Percentiles rank a stretch among this genome's conserved stretches.
Evolutionary conservation across 2,888 invertebrate genomes (phyloP).

Genomic region (Drosophila yooni): DNA sequence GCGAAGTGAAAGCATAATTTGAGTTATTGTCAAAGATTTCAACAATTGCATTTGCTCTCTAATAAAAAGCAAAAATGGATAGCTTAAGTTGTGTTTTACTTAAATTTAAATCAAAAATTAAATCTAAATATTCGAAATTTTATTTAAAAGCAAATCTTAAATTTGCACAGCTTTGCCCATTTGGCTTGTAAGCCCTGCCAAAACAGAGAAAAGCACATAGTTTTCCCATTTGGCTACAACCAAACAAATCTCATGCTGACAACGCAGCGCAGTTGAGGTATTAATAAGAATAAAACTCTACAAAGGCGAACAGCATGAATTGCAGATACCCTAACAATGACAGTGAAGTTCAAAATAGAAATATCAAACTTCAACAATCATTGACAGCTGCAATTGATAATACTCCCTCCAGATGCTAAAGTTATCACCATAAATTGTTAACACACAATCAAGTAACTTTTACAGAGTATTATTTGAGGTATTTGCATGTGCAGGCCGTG

Average conservation of each 20-base stretch:
- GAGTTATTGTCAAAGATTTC: not conserved
- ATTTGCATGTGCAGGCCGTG: not conserved
- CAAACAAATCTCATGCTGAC: constrained; percentile 72
- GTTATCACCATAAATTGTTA: not conserved
- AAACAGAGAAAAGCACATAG: constrained; percentile 46
- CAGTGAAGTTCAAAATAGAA: not conserved
- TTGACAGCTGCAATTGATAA: not conserved
- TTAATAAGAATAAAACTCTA: constrained; percentile 52
- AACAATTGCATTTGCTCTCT: not conserved
- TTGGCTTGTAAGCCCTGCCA: constrained; percentile 62
- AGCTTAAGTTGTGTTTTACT: not conserved
- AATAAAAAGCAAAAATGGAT: not conserved
- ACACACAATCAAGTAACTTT: not conserved
- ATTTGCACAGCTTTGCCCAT: constrained; percentile 28
- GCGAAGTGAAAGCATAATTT: not conserved
- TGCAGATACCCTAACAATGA: constrained; percentile 21
- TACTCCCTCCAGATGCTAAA: not conserved
- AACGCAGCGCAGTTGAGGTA: constrained; percentile 66
- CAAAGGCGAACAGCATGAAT: not conserved
- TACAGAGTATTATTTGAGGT: not conserved
- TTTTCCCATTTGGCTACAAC: constrained; percentile 64
- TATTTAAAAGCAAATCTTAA: not conserved
- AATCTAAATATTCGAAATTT: not conserved
- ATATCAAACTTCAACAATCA: not conserved
- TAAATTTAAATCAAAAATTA: not conserved